Evolutionary conservation across 2,888 invertebrate species (phyloP), one percentile per base, ranked within the genome.

Genomic region (Macrosiphum euphorbiae): DNA sequence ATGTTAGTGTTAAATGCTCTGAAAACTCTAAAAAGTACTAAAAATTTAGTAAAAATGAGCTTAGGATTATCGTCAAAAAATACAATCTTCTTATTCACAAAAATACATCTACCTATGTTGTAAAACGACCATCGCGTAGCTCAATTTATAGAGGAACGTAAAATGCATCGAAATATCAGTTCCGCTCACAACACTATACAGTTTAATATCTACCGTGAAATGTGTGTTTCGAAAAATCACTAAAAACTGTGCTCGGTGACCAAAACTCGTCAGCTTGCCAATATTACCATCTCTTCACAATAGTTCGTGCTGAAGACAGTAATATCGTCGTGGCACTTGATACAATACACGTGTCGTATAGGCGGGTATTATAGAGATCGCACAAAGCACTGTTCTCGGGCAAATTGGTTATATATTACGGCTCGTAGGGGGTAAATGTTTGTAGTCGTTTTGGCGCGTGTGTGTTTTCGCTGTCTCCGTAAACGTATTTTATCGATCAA

Each of bases 401-500:
- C 26, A 47, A 47, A 87, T 50, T 47, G 28, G 47, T 87, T 78
- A 78, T 78, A 35, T 52, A 78, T 90, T 90, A 90, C 78, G 78
- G 52, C 26, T 67, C 47, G n/a, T 90, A 24, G 47, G 50, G 35
- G 50, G 90, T 78, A 78, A 90, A 90, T 78, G 50, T 78, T 52
- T 50, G 50, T 78, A 26, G 35, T 86, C 16, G 86, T 78, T 26
- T n/a, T 20, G 78, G n/a, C 35, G 78, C 24, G 20, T 26, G 20
- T 58, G 26, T 58, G 26, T 47, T 89, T 58, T 89, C 58, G 11
- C 47, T n/a, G 35, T 47, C 26, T 47, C 26, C 20, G 47, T 61
- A 35, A 44, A n/a, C 41, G 90, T 52, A 52, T 78, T 90, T 90
- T 90, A 78, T 90, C 78, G 78, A 78, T 78, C 78, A 78, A 20